phyloP scores from a whole-genome alignment of 2,113 vertebrate genomes.

The Brienomyrus longianalis region DNA sequence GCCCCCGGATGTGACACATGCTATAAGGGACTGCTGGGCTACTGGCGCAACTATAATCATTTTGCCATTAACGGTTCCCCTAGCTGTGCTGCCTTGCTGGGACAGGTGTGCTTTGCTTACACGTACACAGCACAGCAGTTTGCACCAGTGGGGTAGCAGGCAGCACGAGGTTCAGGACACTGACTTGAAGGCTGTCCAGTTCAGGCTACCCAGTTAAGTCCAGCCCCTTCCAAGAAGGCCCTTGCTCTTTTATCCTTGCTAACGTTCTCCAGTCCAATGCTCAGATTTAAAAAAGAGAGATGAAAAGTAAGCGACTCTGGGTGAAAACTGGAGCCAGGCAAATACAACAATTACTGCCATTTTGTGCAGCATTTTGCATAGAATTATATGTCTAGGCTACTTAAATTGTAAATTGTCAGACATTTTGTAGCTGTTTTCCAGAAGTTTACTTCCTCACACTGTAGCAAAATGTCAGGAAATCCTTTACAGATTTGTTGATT shows the following conservation, averaged over 20 bases:
- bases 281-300: neutral
- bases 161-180: neutral
- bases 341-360: neutral
- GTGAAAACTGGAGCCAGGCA: neutral
- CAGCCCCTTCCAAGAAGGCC: neutral
- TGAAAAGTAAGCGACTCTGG: neutral
- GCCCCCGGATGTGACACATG: neutral
- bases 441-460: neutral
- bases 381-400: neutral
- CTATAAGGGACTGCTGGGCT: neutral
- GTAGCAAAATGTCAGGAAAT: conserved; percentile 4
- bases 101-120: neutral
- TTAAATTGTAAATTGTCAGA: neutral
- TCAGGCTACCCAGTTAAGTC: neutral
- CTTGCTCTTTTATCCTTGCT: neutral
- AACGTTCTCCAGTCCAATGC: neutral
- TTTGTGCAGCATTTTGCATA: neutral
- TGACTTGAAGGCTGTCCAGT: neutral
- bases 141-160: neutral
- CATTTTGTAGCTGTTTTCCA: neutral
- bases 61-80: neutral
- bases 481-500: neutral
- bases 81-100: neutral
- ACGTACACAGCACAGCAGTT: neutral
- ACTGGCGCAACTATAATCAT: neutral